Evolutionary conservation across 1,140 invertebrate species (phyloP).

Genomic region (Pissodes strobi): DNA sequence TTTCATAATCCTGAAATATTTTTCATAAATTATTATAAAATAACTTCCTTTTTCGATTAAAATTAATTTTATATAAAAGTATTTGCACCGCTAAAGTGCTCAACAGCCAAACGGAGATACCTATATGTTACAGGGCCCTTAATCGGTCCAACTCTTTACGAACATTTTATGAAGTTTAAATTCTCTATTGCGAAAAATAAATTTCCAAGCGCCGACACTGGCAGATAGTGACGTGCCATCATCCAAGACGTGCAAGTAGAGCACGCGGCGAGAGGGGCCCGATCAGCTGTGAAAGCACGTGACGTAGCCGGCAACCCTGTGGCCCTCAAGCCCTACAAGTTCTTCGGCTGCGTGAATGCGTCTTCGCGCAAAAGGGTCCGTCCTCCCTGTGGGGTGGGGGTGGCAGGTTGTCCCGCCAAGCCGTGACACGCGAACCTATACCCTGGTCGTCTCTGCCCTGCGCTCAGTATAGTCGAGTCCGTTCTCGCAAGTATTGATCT

Average conservation of each 20-base stretch:
- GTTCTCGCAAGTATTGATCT: slow-evolving; percentile 53
- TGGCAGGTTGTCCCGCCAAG: slow-evolving; percentile 55
- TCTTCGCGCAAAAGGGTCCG: slow-evolving; percentile 48
- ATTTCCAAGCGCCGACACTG: slow-evolving; percentile 11
- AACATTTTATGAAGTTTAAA: too few relatives aligned
- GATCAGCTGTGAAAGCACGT: slow-evolving; percentile 50
- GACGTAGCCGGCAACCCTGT: slow-evolving; percentile 27
- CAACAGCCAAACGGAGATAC: too few relatives aligned
- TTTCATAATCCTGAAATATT: too few relatives aligned
- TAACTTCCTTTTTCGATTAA: too few relatives aligned
- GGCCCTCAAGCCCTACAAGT: too few relatives aligned
- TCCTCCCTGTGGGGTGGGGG: slow-evolving; percentile 43
- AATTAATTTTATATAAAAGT: too few relatives aligned
- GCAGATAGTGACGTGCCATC: neutral
- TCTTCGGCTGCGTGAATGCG: slow-evolving; percentile 50
- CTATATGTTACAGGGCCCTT: too few relatives aligned
- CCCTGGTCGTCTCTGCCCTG: slow-evolving; percentile 34
- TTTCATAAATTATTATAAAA: too few relatives aligned
- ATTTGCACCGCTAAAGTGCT: too few relatives aligned
- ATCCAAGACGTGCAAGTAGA: neutral
- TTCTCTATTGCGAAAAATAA: too few relatives aligned
- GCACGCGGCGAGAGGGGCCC: neutral
- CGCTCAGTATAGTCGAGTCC: slow-evolving; percentile 48
- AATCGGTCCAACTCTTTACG: too few relatives aligned
- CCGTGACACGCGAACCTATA: slow-evolving; percentile 48